Evolutionary conservation across 2,888 invertebrate species (phyloP).

Genomic region (Lochmaea crataegi): DNA sequence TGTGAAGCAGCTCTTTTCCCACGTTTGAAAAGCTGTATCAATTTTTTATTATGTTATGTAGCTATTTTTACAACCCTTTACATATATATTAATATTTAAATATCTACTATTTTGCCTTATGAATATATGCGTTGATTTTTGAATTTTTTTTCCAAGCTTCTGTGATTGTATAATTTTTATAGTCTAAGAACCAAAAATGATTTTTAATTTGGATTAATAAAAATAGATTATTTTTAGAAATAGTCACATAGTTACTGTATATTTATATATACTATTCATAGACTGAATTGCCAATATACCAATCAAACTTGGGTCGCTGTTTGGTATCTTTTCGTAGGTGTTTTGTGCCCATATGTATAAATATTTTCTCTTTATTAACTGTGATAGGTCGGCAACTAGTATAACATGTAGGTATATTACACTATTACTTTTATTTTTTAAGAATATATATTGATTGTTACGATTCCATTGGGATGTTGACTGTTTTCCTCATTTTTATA

Average conservation of each 20-base stretch:
- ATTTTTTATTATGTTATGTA: too few species aligned
- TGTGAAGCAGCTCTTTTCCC: too few species aligned
- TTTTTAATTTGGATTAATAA: background rate
- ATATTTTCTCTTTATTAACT: background rate
- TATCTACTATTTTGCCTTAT: background rate
- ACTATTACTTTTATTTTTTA: background rate
- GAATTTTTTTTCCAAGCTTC: background rate
- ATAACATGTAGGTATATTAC: background rate
- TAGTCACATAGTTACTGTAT: background rate
- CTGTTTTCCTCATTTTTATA: background rate
- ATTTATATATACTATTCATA: background rate
- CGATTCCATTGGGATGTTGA: background rate
- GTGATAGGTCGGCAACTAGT: background rate
- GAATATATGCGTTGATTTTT: background rate
- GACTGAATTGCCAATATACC: background rate
- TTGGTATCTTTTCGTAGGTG: background rate
- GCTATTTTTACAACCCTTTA: too few species aligned
- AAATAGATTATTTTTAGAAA: background rate
- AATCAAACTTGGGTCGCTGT: background rate
- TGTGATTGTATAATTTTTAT: conserved; percentile 1
- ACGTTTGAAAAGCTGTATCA: too few species aligned
- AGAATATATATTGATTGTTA: background rate
- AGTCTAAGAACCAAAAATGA: background rate
- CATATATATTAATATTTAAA: too few species aligned
- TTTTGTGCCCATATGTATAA: background rate